Conservation (phyloP, 2,797 vertebrate genomes). For the Mallotus villosus region DNA sequence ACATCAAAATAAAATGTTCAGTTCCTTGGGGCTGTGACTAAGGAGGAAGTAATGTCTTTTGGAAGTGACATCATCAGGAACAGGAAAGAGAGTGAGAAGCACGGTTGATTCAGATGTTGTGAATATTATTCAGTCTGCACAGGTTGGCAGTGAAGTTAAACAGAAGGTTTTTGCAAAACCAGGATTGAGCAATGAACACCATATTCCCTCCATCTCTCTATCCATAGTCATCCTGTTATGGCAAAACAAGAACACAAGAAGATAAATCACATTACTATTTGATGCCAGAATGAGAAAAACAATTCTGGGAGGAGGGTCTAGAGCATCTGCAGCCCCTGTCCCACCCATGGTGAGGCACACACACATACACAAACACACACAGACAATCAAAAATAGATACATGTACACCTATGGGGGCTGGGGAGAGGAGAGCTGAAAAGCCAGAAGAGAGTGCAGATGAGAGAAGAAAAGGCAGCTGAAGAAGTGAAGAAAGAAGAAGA, state of each 20-base stretch:
- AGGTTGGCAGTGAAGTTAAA: too few relatives aligned
- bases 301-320: slow-evolving; percentile 44
- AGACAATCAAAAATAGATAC: slow-evolving; percentile 42
- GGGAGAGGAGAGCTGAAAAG: not conserved
- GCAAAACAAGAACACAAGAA: slow-evolving; percentile 54
- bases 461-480: not conserved
- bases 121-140: not conserved
- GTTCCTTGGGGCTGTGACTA: not conserved
- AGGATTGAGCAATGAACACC: slow-evolving; percentile 28
- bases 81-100: not conserved
- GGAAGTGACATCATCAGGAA: not conserved
- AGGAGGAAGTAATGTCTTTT: not conserved
- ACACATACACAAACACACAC: slow-evolving; percentile 39
- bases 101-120: not conserved
- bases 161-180: slow-evolving; percentile 6
- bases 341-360: not conserved
- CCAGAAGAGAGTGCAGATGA: not conserved
- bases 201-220: slow-evolving; percentile 16
- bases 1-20: slow-evolving; percentile 49
- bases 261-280: slow-evolving; percentile 59
- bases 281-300: slow-evolving; percentile 69
- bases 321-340: slow-evolving; percentile 39
- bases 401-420: slow-evolving; percentile 1
- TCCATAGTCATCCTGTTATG: slow-evolving; percentile 43
- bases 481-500: not conserved